Conservation (phyloP, 2,888 invertebrate genomes). For the Lithodes maja region DNA sequence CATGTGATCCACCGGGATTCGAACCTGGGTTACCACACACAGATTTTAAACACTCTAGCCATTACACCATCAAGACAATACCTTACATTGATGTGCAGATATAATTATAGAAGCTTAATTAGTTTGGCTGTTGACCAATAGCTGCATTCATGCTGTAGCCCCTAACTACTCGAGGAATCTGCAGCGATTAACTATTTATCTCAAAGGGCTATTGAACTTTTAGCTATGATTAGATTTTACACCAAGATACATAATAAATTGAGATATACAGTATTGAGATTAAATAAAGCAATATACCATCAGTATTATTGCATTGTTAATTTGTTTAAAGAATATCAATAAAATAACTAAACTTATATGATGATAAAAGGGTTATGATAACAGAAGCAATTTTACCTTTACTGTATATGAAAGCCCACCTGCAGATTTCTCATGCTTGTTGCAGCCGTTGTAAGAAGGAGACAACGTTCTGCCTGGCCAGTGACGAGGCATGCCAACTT, state of each 20-base stretch:
- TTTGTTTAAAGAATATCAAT: too few species aligned
- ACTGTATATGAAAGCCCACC: conserved; percentile 7
- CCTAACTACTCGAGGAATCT: conserved; percentile 39
- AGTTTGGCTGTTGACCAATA: not conserved
- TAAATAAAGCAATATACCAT: too few species aligned
- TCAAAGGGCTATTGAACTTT: too few species aligned
- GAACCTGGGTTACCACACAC: too few species aligned
- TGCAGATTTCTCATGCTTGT: conserved; percentile 71
- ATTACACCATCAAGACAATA: too few species aligned
- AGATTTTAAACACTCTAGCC: too few species aligned
- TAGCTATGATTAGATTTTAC: not conserved
- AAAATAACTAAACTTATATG: too few species aligned
- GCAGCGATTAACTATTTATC: not conserved
- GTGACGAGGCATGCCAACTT: conserved; percentile 84
- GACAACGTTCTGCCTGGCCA: conserved; percentile 82
- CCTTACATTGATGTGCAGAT: too few species aligned
- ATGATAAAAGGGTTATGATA: too few species aligned
- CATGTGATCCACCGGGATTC: too few species aligned
- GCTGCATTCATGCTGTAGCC: conserved; percentile 3
- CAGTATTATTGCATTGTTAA: not conserved
- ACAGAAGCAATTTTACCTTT: not conserved
- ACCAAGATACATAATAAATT: not conserved
- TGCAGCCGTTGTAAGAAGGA: conserved; percentile 87
- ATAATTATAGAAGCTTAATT: not conserved
- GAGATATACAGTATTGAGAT: not conserved